Percentiles rank a stretch among this genome's conserved stretches.
phyloP scores from a whole-genome alignment of 2,888 invertebrate species.

The Eucriotettix oculatus region DNA sequence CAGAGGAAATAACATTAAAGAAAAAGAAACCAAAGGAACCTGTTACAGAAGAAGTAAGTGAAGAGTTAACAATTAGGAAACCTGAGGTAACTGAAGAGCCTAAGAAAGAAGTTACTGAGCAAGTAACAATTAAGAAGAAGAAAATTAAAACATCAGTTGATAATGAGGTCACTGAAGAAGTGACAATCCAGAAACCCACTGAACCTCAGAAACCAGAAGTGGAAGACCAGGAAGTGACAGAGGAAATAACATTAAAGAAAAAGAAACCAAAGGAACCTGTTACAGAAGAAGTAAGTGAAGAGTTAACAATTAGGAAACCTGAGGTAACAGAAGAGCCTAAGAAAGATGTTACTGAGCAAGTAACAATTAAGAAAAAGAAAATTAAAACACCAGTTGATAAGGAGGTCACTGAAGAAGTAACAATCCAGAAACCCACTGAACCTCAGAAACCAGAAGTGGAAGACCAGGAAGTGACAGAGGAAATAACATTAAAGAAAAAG shows the following conservation, averaged over 20 bases:
- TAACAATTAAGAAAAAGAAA: conserved; percentile 57
- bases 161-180: conserved; percentile 39
- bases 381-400: conserved; percentile 21
- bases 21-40: conserved; percentile 8
- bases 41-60: conserved; percentile 12
- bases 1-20: conserved; percentile 14
- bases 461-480: conserved; percentile 15
- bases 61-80: conserved; percentile 14
- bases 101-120: conserved; percentile 12
- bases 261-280: conserved; percentile 9
- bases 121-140: conserved; percentile 13
- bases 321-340: conserved; percentile 21
- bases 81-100: conserved; percentile 18
- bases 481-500: conserved; percentile 15
- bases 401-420: conserved; percentile 21
- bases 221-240: conserved; percentile 14
- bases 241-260: conserved; percentile 14
- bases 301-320: conserved; percentile 34
- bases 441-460: conserved; percentile 38
- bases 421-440: conserved; percentile 23
- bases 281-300: conserved; percentile 26
- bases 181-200: conserved; percentile 47
- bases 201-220: conserved; percentile 15
- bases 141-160: conserved; percentile 10
- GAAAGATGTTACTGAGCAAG: conserved; percentile 36